These are phyloP conservation scores for Cerastis rubricosa DNA, from an alignment of 2,888 invertebrate genomes.

Conservation along the genomic window DNA sequence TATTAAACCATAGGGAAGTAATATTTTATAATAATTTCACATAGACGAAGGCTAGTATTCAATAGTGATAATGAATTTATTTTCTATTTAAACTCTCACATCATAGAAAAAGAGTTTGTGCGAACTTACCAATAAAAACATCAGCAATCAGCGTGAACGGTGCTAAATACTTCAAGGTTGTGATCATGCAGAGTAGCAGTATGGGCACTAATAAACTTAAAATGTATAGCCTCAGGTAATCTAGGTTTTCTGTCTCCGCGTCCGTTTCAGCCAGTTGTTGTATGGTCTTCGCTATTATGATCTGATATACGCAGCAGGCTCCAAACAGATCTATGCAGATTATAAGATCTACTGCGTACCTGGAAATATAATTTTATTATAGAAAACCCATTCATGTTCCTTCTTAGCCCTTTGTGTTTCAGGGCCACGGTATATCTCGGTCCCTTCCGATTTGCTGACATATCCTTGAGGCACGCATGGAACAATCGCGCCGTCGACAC, in stretches of 20 bases:
- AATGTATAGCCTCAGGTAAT: constrained; percentile 81
- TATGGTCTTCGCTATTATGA: constrained; percentile 86
- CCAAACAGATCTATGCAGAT: constrained; percentile 87
- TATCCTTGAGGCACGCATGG: too few relatives aligned
- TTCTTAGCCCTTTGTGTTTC: too few relatives aligned
- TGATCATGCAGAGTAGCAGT: constrained; percentile 86
- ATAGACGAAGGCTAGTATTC: too few relatives aligned
- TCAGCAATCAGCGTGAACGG: constrained; percentile 86
- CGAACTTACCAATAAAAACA: constrained; percentile 82
- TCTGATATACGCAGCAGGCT: constrained; percentile 86
- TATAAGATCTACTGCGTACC: constrained; percentile 79
- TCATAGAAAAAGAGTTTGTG: not conserved
- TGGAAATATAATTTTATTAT: constrained; percentile 18
- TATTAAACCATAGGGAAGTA: too few relatives aligned
- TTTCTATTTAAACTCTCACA: not conserved
- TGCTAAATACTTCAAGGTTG: constrained; percentile 85
- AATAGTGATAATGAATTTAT: too few relatives aligned
- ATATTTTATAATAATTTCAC: too few relatives aligned
- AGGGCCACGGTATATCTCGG: too few relatives aligned
- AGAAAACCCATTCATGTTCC: too few relatives aligned
- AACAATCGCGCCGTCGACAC: too few relatives aligned
- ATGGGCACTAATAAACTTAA: constrained; percentile 80
- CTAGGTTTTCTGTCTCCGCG: constrained; percentile 66
- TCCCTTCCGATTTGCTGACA: too few relatives aligned
- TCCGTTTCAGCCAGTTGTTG: constrained; percentile 77